Percentiles rank a stretch among this genome's conserved stretches.
These are phyloP conservation scores for Cardiocondyla obscurior DNA, from an alignment of 1,140 invertebrate genomes.

Conservation along the genomic window DNA sequence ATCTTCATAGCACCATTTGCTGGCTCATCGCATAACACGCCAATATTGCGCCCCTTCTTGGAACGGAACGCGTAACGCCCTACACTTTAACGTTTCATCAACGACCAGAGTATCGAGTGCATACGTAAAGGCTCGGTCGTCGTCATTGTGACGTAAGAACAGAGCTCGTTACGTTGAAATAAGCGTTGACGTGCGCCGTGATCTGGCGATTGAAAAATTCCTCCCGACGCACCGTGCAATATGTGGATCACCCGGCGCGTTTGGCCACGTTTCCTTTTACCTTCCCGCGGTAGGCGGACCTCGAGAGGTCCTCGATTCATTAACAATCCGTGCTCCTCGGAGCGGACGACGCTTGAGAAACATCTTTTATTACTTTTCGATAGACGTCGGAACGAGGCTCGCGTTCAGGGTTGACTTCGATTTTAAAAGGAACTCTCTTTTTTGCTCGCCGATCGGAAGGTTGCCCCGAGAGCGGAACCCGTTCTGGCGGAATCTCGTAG, in stretches of 20 bases:
- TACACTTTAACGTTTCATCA: slow-evolving; percentile 45
- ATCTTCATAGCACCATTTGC: slow-evolving; percentile 79
- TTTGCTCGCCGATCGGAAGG: not conserved
- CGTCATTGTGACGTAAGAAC: not conserved
- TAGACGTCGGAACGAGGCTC: not conserved
- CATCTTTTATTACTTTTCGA: slow-evolving; percentile 22
- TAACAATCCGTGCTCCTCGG: not conserved
- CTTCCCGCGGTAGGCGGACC: not conserved
- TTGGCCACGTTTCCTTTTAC: not conserved
- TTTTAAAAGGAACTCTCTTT: not conserved
- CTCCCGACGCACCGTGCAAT: not conserved
- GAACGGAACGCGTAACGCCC: slow-evolving; percentile 51
- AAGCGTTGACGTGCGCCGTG: no score
- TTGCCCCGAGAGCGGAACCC: slow-evolving; percentile 35
- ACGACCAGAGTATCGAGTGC: slow-evolving; percentile 24
- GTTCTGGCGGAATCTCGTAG: slow-evolving; percentile 42
- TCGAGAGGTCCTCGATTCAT: not conserved
- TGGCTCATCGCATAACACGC: slow-evolving; percentile 72
- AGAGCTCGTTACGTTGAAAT: not conserved
- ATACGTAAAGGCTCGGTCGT: not conserved
- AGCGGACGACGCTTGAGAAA: not conserved
- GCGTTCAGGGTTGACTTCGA: slow-evolving; percentile 26
- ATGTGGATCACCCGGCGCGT: not conserved
- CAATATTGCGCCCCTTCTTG: slow-evolving; percentile 54
- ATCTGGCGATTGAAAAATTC: not conserved